Percentiles rank a stretch among this genome's conserved stretches.
phyloP scores from a whole-genome alignment of 2,888 invertebrate genomes.

The Philhelius pedissequus region DNA sequence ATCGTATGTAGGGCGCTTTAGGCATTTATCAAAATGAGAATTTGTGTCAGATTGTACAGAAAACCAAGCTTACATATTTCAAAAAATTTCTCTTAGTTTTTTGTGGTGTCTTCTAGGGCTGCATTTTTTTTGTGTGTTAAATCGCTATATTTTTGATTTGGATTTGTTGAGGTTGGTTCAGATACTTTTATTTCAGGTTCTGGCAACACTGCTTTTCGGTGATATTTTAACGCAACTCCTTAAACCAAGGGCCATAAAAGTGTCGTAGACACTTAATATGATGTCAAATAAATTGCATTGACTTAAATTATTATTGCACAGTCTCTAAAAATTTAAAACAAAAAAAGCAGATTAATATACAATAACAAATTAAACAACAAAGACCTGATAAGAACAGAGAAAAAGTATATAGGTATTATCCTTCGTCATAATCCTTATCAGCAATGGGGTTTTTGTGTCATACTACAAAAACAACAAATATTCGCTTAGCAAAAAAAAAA shows the following conservation, averaged over 20 bases:
- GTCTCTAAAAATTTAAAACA: neutral
- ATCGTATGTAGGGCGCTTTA: too few species aligned
- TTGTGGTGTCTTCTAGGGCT: too few species aligned
- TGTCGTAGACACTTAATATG: neutral
- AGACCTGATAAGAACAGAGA: neutral
- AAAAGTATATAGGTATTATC: neutral
- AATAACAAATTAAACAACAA: slow-evolving; percentile 3
- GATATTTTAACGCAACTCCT: neutral
- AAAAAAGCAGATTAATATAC: neutral
- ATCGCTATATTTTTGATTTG: too few species aligned
- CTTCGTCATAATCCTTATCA: neutral
- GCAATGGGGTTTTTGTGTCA: neutral
- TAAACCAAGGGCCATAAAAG: neutral
- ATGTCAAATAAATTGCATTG: neutral
- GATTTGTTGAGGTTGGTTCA: too few species aligned
- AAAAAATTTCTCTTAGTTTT: too few species aligned
- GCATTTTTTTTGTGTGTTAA: too few species aligned
- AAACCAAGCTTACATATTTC: too few species aligned
- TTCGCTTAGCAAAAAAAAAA: neutral
- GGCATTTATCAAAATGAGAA: too few species aligned
- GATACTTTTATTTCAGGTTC: too few species aligned
- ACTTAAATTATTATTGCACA: neutral
- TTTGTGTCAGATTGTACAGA: too few species aligned
- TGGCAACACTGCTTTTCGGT: too few species aligned
- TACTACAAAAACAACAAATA: neutral